Conservation (phyloP, 2,113 vertebrate species). For the Euleptes europaea region DNA sequence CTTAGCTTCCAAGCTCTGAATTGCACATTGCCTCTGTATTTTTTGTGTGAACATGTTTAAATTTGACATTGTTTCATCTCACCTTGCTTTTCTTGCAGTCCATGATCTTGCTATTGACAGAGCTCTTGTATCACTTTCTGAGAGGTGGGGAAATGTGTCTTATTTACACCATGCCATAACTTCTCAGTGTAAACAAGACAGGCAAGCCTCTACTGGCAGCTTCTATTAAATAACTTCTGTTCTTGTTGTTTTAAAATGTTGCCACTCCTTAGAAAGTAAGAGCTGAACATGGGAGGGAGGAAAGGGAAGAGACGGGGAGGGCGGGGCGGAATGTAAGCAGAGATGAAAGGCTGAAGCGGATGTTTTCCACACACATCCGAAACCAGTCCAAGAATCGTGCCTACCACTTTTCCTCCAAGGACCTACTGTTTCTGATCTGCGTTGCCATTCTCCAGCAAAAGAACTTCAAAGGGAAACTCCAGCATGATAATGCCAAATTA, state of each 20-base stretch:
- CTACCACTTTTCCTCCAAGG: no score
- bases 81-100: no score
- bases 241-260: background rate
- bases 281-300: background rate
- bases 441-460: no score
- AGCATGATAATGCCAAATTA: no score
- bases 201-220: background rate
- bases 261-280: background rate
- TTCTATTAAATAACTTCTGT: background rate
- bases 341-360: background rate
- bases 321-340: background rate
- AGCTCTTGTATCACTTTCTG: no score
- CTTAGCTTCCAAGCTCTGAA: no score
- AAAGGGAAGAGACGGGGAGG: background rate
- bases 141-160: background rate
- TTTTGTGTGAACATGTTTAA: no score
- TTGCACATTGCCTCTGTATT: no score
- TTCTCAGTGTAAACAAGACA: background rate
- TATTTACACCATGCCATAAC: background rate
- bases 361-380: background rate
- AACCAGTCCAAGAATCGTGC: background rate
- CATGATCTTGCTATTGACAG: background rate
- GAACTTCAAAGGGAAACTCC: no score
- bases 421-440: no score
- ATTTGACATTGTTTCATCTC: no score